phyloP scores from a whole-genome alignment of 37 sponge, comb jelly and placozoan genomes.

The Trichoplax adhaerens region DNA sequence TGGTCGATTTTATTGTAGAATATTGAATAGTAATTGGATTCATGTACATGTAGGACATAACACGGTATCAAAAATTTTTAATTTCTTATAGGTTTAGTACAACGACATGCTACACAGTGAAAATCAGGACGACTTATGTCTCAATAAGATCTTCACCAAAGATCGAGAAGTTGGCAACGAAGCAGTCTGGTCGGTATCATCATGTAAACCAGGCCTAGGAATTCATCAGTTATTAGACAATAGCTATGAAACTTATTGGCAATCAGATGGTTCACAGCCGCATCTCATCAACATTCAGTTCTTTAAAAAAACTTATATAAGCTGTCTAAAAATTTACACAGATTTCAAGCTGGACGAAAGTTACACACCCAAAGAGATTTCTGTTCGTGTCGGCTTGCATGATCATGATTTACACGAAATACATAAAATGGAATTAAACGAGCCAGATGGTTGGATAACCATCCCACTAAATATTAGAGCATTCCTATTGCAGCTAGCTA shows the following conservation, averaged over 20 bases:
- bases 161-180: slow-evolving; percentile 44
- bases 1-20: too few species aligned
- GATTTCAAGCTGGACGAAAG: slow-evolving; percentile 86
- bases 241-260: slow-evolving; percentile 82
- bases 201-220: slow-evolving; percentile 92
- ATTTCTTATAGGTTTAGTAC: too few species aligned
- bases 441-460: slow-evolving; percentile 73
- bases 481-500: slow-evolving; percentile 28
- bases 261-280: slow-evolving; percentile 92
- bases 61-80: too few species aligned
- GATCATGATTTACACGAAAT: slow-evolving; percentile 73
- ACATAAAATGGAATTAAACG: slow-evolving; percentile 37
- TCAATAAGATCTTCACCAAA: too few species aligned
- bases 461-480: slow-evolving; percentile 26
- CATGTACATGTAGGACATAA: too few species aligned
- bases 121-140: too few species aligned
- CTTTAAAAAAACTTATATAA: slow-evolving; percentile 42
- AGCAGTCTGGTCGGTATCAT: slow-evolving; percentile 90
- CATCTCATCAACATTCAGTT: slow-evolving; percentile 81
- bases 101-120: too few species aligned
- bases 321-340: slow-evolving; percentile 40
- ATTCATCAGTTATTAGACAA: slow-evolving; percentile 67
- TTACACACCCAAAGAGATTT: slow-evolving; percentile 86
- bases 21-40: too few species aligned
- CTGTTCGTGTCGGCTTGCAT: slow-evolving; percentile 48